Evolutionary conservation across 1,140 invertebrate genomes (phyloP).

Genomic region (Zaprionus nigranus): DNA sequence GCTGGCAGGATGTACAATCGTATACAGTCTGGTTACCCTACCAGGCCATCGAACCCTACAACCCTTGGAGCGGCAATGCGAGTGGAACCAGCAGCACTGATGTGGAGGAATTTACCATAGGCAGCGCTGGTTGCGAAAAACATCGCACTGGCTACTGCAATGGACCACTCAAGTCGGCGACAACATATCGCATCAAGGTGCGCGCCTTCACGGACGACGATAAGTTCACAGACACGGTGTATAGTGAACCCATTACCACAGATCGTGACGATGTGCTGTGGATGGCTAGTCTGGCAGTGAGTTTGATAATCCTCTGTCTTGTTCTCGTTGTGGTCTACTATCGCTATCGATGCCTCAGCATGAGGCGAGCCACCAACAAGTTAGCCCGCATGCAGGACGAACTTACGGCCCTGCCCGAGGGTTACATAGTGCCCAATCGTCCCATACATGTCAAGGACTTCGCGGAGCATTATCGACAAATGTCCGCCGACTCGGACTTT

Average conservation of each 20-base stretch:
- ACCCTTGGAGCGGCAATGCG: conserved; percentile 89
- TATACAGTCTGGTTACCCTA: conserved; percentile 96
- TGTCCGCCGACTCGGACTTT: conserved; percentile 99
- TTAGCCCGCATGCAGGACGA: conserved; percentile 88
- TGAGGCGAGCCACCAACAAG: conserved; percentile 88
- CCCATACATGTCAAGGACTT: conserved; percentile 96
- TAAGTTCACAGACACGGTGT: conserved; percentile 96
- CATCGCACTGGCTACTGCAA: conserved; percentile 93
- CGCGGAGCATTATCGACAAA: conserved; percentile 95
- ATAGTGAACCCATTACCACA: conserved; percentile 93
- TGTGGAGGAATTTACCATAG: conserved; percentile 94
- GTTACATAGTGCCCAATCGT: conserved; percentile 92
- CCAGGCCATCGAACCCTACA: conserved; percentile 95
- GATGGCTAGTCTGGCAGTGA: conserved; percentile 77
- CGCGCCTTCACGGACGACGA: conserved; percentile 96
- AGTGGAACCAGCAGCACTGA: conserved; percentile 85
- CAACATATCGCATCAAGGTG: conserved; percentile 96
- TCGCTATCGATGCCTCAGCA: conserved; percentile 86
- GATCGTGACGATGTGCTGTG: conserved; percentile 85
- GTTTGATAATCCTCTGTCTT: conserved; percentile 73
- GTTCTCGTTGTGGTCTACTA: conserved; percentile 85
- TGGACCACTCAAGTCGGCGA: conserved; percentile 94
- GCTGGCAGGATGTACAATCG: conserved; percentile 95
- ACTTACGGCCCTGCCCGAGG: conserved; percentile 90
- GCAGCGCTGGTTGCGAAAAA: conserved; percentile 90